These are phyloP conservation scores for Globicephala melas DNA, from an alignment of 2,113 vertebrate genomes.

Conservation along the genomic window DNA sequence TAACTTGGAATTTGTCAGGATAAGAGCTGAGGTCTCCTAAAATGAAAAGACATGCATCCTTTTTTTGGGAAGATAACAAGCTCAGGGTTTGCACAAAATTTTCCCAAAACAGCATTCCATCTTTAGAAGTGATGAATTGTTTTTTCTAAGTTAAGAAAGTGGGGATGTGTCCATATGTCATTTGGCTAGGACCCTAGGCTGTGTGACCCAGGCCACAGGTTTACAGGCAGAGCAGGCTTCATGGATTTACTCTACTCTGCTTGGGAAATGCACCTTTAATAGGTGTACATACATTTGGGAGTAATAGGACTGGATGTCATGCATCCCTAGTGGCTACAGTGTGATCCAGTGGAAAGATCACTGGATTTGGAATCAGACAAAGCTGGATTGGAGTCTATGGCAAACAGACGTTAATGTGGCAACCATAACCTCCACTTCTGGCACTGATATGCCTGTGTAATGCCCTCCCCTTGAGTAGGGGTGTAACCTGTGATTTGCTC, in stretches of 20 bases:
- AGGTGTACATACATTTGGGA: neutral
- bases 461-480: neutral
- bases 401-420: neutral
- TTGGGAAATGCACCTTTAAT: neutral
- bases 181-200: neutral
- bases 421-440: neutral
- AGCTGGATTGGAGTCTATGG: neutral
- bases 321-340: neutral
- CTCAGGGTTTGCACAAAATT: constrained; percentile 31
- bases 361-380: neutral
- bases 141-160: neutral
- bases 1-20: constrained; percentile 27
- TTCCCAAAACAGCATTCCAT: neutral
- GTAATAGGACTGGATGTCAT: neutral
- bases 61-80: constrained; percentile 12
- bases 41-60: constrained; percentile 17
- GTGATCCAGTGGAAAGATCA: neutral
- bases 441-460: neutral
- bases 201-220: neutral
- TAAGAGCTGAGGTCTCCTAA: constrained; percentile 17
- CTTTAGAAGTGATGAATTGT: neutral
- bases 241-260: neutral
- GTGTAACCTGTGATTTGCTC: neutral
- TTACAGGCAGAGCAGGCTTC: neutral
- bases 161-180: neutral